Evolutionary conservation across 2,113 vertebrate species (phyloP).

Genomic region (Gavialis gangeticus): DNA sequence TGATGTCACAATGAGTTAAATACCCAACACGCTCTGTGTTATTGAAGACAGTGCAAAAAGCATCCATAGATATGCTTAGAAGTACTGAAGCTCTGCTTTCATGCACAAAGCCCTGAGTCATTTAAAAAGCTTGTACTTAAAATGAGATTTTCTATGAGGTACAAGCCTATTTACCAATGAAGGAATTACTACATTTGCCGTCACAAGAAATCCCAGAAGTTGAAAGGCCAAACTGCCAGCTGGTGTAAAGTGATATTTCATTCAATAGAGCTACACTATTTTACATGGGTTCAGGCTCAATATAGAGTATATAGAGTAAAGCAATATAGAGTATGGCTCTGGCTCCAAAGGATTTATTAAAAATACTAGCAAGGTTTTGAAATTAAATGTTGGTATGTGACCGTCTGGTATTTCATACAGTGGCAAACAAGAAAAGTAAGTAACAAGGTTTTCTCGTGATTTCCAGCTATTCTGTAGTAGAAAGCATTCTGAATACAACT

Average conservation of each 20-base stretch:
- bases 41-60: not conserved
- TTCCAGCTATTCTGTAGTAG: slow-evolving; percentile 42
- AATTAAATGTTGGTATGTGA: not conserved
- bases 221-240: not conserved
- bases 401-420: slow-evolving; percentile 22
- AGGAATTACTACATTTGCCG: not conserved
- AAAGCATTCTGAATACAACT: slow-evolving; percentile 27
- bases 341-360: not conserved
- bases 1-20: not conserved
- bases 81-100: not conserved
- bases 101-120: not conserved
- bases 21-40: not conserved
- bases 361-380: not conserved
- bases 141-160: not conserved
- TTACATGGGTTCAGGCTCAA: not conserved
- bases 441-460: slow-evolving; percentile 19
- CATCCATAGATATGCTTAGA: fast-evolving
- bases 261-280: not conserved
- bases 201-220: not conserved
- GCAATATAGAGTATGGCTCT: not conserved
- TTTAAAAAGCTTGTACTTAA: not conserved
- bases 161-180: not conserved
- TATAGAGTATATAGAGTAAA: not conserved
- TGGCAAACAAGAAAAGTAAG: slow-evolving; percentile 22
- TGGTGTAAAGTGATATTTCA: not conserved